These are phyloP conservation scores for Xestia sexstrigata DNA, from an alignment of 2,888 invertebrate species.

Conservation along the genomic window DNA sequence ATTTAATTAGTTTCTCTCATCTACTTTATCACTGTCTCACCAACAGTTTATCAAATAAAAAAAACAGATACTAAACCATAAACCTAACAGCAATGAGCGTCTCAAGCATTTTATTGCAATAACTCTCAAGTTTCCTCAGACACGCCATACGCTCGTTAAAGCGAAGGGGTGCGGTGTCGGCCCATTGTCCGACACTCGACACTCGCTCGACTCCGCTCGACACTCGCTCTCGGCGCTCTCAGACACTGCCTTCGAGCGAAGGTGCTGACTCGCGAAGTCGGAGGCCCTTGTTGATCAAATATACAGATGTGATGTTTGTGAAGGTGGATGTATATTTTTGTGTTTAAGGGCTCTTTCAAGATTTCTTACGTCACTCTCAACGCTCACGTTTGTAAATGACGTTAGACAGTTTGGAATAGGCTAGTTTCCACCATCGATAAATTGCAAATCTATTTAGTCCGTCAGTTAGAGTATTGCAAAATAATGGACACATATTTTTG, in stretches of 20 bases:
- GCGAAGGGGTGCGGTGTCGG: slow-evolving; percentile 40
- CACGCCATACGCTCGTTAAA: slow-evolving; percentile 64
- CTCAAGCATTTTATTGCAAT: slow-evolving; percentile 53
- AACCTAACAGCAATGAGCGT: slow-evolving; percentile 21
- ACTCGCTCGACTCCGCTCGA: slow-evolving; percentile 40
- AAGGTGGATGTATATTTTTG: slow-evolving; percentile 15
- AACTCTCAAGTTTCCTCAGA: slow-evolving; percentile 45
- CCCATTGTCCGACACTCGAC: slow-evolving; percentile 51
- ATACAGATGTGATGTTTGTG: slow-evolving; percentile 41
- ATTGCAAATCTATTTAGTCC: no score
- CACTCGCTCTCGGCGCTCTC: slow-evolving; percentile 48
- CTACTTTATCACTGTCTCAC: background rate
- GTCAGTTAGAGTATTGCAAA: no score
- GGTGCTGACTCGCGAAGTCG: slow-evolving; percentile 38
- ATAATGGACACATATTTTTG: no score
- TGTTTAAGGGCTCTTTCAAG: background rate
- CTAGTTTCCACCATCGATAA: no score
- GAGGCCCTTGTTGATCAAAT: slow-evolving; percentile 46
- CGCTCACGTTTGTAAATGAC: background rate
- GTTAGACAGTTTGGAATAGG: no score
- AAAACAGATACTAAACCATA: slow-evolving; percentile 1
- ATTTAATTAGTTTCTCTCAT: background rate
- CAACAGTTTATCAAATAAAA: slow-evolving; percentile 15
- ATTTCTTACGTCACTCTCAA: background rate
- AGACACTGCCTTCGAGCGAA: slow-evolving; percentile 48